A percentile compares a stretch with the other conserved stretches of the same genome.
phyloP scores from a whole-genome alignment of 2,888 invertebrate genomes.

The Callyntrura guangdongensis region DNA sequence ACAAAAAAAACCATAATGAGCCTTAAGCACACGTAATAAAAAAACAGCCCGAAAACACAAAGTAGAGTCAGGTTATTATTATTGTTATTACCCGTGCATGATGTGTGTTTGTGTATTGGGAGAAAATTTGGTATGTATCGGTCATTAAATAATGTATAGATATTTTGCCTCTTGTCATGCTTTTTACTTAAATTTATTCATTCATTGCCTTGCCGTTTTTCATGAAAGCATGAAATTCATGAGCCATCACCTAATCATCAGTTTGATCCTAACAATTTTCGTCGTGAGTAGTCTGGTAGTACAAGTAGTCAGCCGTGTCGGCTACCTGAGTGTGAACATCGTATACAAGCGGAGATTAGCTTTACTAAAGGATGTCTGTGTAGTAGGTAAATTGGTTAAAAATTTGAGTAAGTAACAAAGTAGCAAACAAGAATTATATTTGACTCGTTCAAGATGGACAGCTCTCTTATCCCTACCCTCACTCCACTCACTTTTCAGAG shows the following conservation, averaged over 20 bases:
- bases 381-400: slow-evolving; percentile 35
- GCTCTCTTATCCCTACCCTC: slow-evolving; percentile 59
- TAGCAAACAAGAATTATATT: slow-evolving; percentile 75
- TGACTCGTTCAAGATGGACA: slow-evolving; percentile 67
- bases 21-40: slow-evolving; percentile 48
- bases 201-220: slow-evolving; percentile 59
- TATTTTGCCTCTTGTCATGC: slow-evolving; percentile 60
- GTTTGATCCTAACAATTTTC: slow-evolving; percentile 76
- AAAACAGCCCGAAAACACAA: slow-evolving; percentile 43
- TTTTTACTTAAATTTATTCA: slow-evolving; percentile 41
- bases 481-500: neutral
- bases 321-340: slow-evolving; percentile 49
- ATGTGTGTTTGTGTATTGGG: slow-evolving; percentile 37
- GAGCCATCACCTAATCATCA: slow-evolving; percentile 77
- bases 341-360: neutral
- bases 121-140: slow-evolving; percentile 39
- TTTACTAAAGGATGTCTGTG: slow-evolving; percentile 6
- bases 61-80: slow-evolving; percentile 62
- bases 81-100: slow-evolving; percentile 46
- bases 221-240: slow-evolving; percentile 66
- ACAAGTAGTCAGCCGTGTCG: slow-evolving; percentile 4
- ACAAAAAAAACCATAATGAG: slow-evolving; percentile 52
- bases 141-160: slow-evolving; percentile 49
- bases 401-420: slow-evolving; percentile 71
- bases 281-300: slow-evolving; percentile 67